Evolutionary conservation across 2,888 invertebrate species (phyloP).

Genomic region (Azorinus chamasolen): DNA sequence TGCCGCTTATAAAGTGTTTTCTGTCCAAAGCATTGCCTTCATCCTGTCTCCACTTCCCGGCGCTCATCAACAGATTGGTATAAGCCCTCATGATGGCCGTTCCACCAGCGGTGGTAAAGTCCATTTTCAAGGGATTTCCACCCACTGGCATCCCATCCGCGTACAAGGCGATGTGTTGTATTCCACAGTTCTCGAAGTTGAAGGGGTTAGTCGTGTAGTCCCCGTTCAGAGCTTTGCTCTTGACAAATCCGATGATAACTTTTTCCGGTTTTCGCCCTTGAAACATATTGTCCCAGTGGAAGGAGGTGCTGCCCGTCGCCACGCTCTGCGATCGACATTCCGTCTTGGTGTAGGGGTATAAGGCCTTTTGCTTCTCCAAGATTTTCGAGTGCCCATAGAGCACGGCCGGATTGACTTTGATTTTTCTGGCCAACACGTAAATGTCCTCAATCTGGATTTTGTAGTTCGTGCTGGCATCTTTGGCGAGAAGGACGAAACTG

Average conservation of each 20-base stretch:
- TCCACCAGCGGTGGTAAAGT: constrained; percentile 18
- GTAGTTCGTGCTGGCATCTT: neutral
- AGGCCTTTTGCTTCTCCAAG: constrained; percentile 23
- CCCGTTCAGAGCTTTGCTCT: constrained; percentile 22
- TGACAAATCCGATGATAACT: constrained; percentile 32
- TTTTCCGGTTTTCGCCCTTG: constrained; percentile 29
- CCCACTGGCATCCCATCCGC: constrained; percentile 25
- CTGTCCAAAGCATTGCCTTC: constrained; percentile 31
- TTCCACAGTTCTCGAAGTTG: constrained; percentile 29
- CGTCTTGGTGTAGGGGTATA: constrained; percentile 23
- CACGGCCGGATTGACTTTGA: constrained; percentile 52
- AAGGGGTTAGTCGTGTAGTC: constrained; percentile 38
- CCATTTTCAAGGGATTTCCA: constrained; percentile 34
- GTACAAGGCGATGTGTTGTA: constrained; percentile 27
- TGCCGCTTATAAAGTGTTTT: constrained; percentile 30
- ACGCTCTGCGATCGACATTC: constrained; percentile 32
- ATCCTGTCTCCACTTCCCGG: constrained; percentile 36
- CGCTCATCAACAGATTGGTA: constrained; percentile 26
- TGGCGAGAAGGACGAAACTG: neutral
- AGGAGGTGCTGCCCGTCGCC: constrained; percentile 14
- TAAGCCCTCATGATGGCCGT: constrained; percentile 31
- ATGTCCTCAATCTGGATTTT: constrained; percentile 15
- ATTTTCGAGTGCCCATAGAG: constrained; percentile 42
- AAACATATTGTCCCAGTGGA: constrained; percentile 44
- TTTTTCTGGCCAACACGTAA: constrained; percentile 35